A percentile compares a stretch with the other conserved stretches of the same genome.
Evolutionary conservation across 2,888 invertebrate species (phyloP).

Genomic region (Lysandra bellargus): DNA sequence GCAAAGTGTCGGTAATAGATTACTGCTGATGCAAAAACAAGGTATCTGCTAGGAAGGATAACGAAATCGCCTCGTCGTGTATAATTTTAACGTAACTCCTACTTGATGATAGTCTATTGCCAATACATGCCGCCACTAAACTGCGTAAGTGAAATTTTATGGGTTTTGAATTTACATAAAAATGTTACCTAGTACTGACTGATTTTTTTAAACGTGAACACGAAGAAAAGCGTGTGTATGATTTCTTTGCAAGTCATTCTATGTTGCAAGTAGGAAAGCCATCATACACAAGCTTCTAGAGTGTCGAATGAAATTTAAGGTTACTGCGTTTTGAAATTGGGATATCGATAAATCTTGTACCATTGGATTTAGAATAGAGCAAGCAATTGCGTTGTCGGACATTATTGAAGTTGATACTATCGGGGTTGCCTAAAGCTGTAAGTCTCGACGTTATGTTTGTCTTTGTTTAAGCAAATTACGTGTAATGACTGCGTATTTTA

Average conservation of each 20-base stretch:
- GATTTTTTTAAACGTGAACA: neutral
- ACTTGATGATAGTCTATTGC: conserved; percentile 21
- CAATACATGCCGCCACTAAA: neutral
- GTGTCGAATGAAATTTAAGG: neutral
- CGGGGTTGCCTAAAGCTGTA: conserved; percentile 14
- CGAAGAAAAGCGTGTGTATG: too few relatives aligned
- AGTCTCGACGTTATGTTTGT: conserved; percentile 18
- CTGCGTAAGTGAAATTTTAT: conserved; percentile 5
- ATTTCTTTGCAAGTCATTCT: too few relatives aligned
- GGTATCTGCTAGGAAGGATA: conserved; percentile 30
- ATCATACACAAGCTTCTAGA: neutral
- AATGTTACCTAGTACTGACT: neutral
- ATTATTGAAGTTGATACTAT: neutral
- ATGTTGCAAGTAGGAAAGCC: neutral
- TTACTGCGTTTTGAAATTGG: neutral
- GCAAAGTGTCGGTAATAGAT: conserved; percentile 39
- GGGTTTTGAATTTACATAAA: neutral
- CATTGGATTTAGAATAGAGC: neutral
- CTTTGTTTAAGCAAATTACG: conserved; percentile 31
- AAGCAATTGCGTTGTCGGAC: conserved; percentile 17
- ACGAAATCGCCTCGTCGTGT: conserved; percentile 34
- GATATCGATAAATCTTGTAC: neutral
- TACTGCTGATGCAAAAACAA: conserved; percentile 37
- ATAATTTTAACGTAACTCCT: conserved; percentile 22
- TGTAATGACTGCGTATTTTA: conserved; percentile 30